Percentiles rank a stretch among this genome's conserved stretches.
phyloP scores from a whole-genome alignment of 2,888 invertebrate genomes.

The Laspeyria flexula region DNA sequence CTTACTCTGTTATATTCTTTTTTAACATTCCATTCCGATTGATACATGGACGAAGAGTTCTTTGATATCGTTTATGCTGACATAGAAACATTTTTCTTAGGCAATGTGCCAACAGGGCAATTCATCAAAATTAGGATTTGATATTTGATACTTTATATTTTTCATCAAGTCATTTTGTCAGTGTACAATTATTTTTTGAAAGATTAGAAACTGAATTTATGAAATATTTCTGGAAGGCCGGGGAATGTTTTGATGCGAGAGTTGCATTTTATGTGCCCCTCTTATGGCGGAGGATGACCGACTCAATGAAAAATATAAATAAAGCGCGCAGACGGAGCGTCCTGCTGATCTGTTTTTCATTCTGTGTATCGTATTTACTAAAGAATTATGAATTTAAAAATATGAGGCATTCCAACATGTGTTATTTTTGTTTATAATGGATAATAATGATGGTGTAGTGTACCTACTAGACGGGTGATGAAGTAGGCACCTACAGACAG shows the following conservation, averaged over 20 bases:
- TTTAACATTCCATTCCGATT: constrained; percentile 45
- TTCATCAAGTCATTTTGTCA: constrained; percentile 26
- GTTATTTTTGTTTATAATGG: too few species aligned
- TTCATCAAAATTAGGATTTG: constrained; percentile 27
- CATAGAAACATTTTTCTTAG: constrained; percentile 29
- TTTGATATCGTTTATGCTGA: constrained; percentile 25
- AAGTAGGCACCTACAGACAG: too few species aligned
- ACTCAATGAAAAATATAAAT: constrained; percentile 73
- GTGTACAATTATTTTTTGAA: constrained; percentile 1
- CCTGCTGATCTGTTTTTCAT: constrained; percentile 67
- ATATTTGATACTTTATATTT: constrained; percentile 22
- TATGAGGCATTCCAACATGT: background rate
- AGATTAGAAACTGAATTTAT: background rate
- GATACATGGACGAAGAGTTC: constrained; percentile 25
- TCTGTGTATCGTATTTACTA: constrained; percentile 46
- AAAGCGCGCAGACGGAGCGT: constrained; percentile 61
- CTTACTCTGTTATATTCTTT: constrained; percentile 36
- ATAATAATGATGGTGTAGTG: too few species aligned
- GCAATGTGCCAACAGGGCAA: constrained; percentile 26
- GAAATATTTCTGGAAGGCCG: constrained; percentile 2
- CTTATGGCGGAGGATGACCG: constrained; percentile 40
- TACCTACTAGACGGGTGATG: too few species aligned
- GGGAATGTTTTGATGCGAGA: constrained; percentile 13
- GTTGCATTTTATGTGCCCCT: constrained; percentile 38
- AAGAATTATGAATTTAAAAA: too few species aligned